These are phyloP conservation scores for Bembecia ichneumoniformis DNA, from an alignment of 2,888 invertebrate species.

Conservation along the genomic window DNA sequence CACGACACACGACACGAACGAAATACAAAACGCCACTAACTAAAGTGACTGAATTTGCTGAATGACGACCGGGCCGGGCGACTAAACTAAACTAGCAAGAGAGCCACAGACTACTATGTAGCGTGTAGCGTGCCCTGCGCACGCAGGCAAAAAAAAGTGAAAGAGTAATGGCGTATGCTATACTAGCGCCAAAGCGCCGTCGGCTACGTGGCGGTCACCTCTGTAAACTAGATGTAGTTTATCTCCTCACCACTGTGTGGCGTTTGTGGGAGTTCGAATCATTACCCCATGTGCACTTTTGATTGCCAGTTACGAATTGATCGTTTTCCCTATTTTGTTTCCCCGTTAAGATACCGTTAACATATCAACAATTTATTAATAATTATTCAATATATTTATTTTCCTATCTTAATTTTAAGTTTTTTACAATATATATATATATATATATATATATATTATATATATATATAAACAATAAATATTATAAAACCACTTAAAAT, in stretches of 20 bases:
- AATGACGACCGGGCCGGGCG: conserved; percentile 3
- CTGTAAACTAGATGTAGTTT: conserved; percentile 18
- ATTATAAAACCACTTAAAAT: no score
- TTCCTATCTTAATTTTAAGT: no score
- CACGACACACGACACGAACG: conserved; percentile 21
- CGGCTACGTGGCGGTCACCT: conserved; percentile 28
- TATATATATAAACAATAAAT: no score
- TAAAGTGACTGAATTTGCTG: background rate
- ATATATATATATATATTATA: no score
- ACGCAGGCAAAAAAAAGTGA: conserved; percentile 16
- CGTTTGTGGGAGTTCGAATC: conserved; percentile 18
- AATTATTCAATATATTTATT: no score
- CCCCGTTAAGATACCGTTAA: no score
- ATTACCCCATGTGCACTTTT: no score
- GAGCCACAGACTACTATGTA: conserved; percentile 6
- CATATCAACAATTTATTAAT: no score
- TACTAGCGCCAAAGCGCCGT: conserved; percentile 14
- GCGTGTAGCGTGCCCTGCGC: conserved; percentile 21
- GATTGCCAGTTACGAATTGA: no score
- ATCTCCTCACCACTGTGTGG: conserved; percentile 39
- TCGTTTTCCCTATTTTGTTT: no score
- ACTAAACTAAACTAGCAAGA: background rate
- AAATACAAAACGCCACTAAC: background rate
- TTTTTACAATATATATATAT: no score
- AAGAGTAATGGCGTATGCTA: conserved; percentile 19